Evolutionary conservation across 2,113 vertebrate species (phyloP), one percentile per base, ranked within the genome.

Genomic region (Notechis scutatus): DNA sequence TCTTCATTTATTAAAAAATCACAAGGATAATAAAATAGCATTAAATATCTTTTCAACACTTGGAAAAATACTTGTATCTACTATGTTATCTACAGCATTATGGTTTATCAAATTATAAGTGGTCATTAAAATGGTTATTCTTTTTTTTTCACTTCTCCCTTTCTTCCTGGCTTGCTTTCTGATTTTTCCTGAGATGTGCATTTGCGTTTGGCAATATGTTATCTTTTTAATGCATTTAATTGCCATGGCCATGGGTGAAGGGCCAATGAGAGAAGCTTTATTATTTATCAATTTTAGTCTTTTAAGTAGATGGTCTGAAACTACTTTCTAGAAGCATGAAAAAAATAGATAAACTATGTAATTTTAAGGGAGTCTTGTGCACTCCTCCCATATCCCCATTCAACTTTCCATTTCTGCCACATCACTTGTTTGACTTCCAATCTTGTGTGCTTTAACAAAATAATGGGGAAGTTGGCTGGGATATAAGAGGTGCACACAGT

Each of bases 1-100:
- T 98, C 98, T 98, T 96, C 85, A 95, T 94, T 91, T 92, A 95
- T 69, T 81, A 95, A 97, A 91, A 92, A 57, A 95, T 23, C 6
- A 92, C 47, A 96, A 1, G 26, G 24, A 8, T 7, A 47, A 86
- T 21, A 34, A 39, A 91, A 69, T 95, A 94, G 92, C 88, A 92
- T 52, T 55, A 89, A n/a, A 18, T 54, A 61, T 10, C 12, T 87
- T 52, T 9, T 57, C 34, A 90, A 81, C 61, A 89, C 9, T 8
- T 91, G 52, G 39, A 55, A 39, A 91, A 23, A 69, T 86, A 52
- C 64, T 50, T 89, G 5, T 87, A 5, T 52, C 86, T 64, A 88
- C 56, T 11, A 18, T 34, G 94, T 91, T 88, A 91, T 81, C 15
- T 61, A 0, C 34, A 0, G 29, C 34, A 69, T 69, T 69, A 24